A percentile compares a stretch with the other conserved stretches of the same genome.
Evolutionary conservation across 2,888 invertebrate genomes (phyloP).

Genomic region (Conchocele bisecta): DNA sequence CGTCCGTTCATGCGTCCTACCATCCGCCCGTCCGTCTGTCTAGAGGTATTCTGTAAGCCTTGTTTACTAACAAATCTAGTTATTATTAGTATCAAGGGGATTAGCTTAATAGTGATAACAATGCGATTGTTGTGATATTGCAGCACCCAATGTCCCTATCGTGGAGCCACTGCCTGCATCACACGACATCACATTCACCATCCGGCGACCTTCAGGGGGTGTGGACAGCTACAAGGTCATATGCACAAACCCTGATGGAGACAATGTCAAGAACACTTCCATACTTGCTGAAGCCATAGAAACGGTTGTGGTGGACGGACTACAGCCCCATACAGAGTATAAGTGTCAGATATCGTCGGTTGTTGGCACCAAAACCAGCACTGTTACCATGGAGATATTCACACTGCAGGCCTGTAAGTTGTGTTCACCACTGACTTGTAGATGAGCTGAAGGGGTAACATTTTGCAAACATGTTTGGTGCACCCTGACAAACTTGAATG

Average conservation of each 20-base stretch:
- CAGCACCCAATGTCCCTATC: slow-evolving; percentile 61
- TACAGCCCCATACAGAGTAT: slow-evolving; percentile 64
- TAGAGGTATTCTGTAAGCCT: too few species aligned
- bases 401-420: slow-evolving; percentile 67
- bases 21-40: too few species aligned
- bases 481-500: too few species aligned
- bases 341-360: slow-evolving; percentile 58
- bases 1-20: too few species aligned
- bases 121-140: too few species aligned
- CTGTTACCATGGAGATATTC: slow-evolving; percentile 41
- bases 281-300: slow-evolving; percentile 17
- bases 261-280: slow-evolving; percentile 32
- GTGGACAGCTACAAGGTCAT: slow-evolving; percentile 45
- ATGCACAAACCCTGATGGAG: slow-evolving; percentile 36
- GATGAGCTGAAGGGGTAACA: too few species aligned
- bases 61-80: too few species aligned
- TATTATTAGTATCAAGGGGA: too few species aligned
- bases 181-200: slow-evolving; percentile 51
- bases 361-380: slow-evolving; percentile 46
- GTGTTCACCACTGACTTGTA: too few species aligned
- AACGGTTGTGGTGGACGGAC: slow-evolving; percentile 39
- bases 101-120: too few species aligned
- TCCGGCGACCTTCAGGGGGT: slow-evolving; percentile 52
- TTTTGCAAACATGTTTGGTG: too few species aligned
- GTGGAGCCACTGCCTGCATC: slow-evolving; percentile 50